phyloP scores from a whole-genome alignment of 2,797 vertebrate genomes.

The Macroramphosus scolopax region DNA sequence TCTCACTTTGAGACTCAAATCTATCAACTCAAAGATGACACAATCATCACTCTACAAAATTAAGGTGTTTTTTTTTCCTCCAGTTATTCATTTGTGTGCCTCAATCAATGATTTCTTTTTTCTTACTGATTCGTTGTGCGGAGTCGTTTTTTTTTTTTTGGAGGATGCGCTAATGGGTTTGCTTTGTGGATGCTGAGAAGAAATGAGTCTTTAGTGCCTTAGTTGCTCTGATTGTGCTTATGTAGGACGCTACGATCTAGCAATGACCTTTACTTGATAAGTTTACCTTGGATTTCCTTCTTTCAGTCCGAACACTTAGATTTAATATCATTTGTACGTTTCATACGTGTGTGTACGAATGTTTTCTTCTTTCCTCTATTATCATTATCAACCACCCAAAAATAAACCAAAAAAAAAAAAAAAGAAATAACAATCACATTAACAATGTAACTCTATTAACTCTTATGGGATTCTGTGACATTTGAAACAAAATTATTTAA shows the following conservation, averaged over 20 bases:
- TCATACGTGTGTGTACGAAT: too few species aligned
- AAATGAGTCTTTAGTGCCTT: slow-evolving; percentile 32
- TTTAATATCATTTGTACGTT: too few species aligned
- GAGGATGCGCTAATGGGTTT: slow-evolving; percentile 34
- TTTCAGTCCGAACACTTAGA: too few species aligned
- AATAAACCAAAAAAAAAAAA: slow-evolving; percentile 20
- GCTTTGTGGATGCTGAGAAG: slow-evolving; percentile 25
- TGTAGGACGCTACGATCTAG: slow-evolving; percentile 33
- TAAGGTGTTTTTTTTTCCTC: slow-evolving; percentile 49
- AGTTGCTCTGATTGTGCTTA: slow-evolving; percentile 28
- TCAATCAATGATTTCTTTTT: slow-evolving; percentile 45
- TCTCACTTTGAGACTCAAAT: slow-evolving; percentile 62
- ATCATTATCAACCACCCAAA: too few species aligned
- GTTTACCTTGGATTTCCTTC: slow-evolving; percentile 25
- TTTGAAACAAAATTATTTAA: slow-evolving; percentile 82
- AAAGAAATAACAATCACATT: slow-evolving; percentile 56
- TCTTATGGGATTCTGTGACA: slow-evolving; percentile 79
- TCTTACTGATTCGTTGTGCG: slow-evolving; percentile 20
- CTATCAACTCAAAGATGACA: slow-evolving; percentile 61
- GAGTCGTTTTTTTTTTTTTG: slow-evolving; percentile 32
- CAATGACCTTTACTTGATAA: slow-evolving; percentile 34
- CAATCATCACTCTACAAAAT: slow-evolving; percentile 57
- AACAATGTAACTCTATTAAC: slow-evolving; percentile 74
- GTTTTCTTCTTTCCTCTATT: too few species aligned
- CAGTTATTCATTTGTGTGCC: slow-evolving; percentile 44